A percentile compares a stretch with the other conserved stretches of the same genome.
phyloP scores from a whole-genome alignment of 1,140 invertebrate species.

The Eurosta solidaginis region DNA sequence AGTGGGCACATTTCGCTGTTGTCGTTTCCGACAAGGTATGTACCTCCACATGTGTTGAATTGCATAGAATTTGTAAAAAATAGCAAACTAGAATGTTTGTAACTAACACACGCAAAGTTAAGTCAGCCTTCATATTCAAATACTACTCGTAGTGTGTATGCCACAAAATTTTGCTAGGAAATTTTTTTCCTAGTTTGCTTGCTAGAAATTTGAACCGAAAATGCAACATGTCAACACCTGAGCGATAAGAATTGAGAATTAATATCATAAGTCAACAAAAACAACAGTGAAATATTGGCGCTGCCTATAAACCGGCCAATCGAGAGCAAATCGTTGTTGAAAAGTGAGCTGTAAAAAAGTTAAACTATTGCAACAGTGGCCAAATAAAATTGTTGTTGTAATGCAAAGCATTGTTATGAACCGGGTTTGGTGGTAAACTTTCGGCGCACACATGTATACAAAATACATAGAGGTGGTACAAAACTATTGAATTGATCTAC shows the following conservation, averaged over 20 bases:
- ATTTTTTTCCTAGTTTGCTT: not conserved
- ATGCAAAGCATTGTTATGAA: not conserved
- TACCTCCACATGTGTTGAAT: too few relatives aligned
- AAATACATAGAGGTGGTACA: too few relatives aligned
- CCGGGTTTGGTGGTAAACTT: not conserved
- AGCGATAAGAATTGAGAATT: not conserved
- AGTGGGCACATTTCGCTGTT: too few relatives aligned
- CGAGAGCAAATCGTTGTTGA: not conserved
- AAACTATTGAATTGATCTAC: too few relatives aligned
- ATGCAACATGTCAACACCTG: constrained; percentile 22
- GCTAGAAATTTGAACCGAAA: not conserved
- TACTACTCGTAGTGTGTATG: not conserved
- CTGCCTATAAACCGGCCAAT: not conserved
- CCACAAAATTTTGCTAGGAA: not conserved
- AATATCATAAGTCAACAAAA: not conserved
- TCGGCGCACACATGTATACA: not conserved
- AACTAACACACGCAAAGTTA: not conserved
- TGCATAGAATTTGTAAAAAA: too few relatives aligned
- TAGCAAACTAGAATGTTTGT: not conserved
- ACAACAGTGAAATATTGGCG: not conserved
- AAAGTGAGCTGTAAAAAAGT: not conserved
- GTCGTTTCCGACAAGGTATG: too few relatives aligned
- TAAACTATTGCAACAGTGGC: not conserved
- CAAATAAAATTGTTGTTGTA: not conserved
- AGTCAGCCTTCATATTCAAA: not conserved